Percentiles rank a stretch among this genome's conserved stretches.
Conservation (phyloP, 2,888 invertebrate genomes). For the Tiliacea citrago region DNA sequence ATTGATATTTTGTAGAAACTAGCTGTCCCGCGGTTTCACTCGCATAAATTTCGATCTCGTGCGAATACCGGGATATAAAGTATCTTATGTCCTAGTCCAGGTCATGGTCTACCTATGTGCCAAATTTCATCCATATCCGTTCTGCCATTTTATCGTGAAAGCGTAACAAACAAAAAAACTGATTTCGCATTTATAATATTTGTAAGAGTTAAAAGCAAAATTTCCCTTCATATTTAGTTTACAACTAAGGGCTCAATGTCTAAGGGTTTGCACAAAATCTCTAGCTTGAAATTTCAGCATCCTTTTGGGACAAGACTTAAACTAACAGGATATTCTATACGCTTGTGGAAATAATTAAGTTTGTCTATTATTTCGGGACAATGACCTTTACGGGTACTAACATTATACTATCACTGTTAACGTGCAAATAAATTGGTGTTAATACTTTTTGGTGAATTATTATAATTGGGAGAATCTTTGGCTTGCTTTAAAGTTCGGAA, state of each 20-base stretch:
- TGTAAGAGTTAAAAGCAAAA: conserved; percentile 34
- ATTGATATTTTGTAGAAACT: not conserved
- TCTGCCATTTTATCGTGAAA: no score
- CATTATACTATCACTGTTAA: not conserved
- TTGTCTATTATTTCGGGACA: not conserved
- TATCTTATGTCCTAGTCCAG: no score
- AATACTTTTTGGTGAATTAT: not conserved
- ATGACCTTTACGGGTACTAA: not conserved
- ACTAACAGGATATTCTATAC: conserved; percentile 27
- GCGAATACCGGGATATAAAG: no score
- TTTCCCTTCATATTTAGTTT: not conserved
- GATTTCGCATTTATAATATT: no score
- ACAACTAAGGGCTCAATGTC: conserved; percentile 1
- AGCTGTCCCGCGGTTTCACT: no score
- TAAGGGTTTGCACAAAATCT: conserved; percentile 15
- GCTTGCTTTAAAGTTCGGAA: not conserved
- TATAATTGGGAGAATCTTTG: not conserved
- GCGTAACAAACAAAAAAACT: no score
- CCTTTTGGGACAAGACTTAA: conserved; percentile 29
- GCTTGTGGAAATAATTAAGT: conserved; percentile 2
- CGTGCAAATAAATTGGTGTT: not conserved
- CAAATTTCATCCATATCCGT: no score
- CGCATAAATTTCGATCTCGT: no score
- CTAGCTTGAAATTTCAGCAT: conserved; percentile 23
- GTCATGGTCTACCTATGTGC: no score